Conservation (phyloP, 2,797 vertebrate genomes). For the Cirrhinus mrigala region DNA sequence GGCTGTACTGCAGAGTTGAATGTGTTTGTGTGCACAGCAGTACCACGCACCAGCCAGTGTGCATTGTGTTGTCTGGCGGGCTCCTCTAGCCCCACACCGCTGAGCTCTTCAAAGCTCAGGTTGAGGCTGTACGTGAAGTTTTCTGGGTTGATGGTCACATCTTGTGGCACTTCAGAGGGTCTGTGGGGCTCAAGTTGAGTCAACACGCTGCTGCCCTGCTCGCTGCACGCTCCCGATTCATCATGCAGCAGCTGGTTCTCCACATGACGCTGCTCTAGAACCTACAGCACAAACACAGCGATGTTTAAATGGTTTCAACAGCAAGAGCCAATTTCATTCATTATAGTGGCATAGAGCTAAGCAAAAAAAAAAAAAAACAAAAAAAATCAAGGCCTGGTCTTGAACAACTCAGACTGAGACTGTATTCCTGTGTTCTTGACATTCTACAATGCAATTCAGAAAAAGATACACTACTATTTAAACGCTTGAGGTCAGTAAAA, state of each 20-base stretch:
- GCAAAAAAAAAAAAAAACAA: not conserved
- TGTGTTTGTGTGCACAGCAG: slow-evolving; percentile 25
- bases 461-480: not conserved
- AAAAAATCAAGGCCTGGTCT: too few species aligned
- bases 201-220: slow-evolving; percentile 70
- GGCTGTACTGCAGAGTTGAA: slow-evolving; percentile 25
- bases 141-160: slow-evolving; percentile 53
- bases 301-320: slow-evolving; percentile 18
- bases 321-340: not conserved
- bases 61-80: slow-evolving; percentile 79
- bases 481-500: not conserved
- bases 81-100: slow-evolving; percentile 90
- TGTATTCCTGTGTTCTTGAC: not conserved
- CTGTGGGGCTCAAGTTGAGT: slow-evolving; percentile 68
- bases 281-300: slow-evolving; percentile 72
- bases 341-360: not conserved
- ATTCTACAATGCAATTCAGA: not conserved
- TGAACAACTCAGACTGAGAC: not conserved
- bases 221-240: slow-evolving; percentile 77
- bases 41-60: slow-evolving; percentile 81
- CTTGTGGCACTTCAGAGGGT: slow-evolving; percentile 63
- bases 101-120: slow-evolving; percentile 98
- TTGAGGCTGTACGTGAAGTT: slow-evolving; percentile 85
- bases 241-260: slow-evolving; percentile 88
- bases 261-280: slow-evolving; percentile 88